These are phyloP conservation scores for Limnephilus rhombicus DNA, from an alignment of 2,888 invertebrate genomes.

Conservation along the genomic window DNA sequence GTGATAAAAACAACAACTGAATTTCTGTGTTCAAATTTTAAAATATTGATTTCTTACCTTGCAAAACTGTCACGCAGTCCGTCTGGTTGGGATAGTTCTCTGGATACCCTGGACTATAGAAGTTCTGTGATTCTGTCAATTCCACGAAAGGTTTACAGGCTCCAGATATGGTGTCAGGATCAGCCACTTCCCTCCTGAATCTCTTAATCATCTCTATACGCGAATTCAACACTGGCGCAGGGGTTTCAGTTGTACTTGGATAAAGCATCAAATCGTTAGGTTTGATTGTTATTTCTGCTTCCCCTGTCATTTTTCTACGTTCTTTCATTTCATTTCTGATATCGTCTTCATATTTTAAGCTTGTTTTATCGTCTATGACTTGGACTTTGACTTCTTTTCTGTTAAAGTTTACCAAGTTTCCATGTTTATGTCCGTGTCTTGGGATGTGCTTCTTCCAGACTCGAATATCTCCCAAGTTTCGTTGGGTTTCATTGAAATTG, in stretches of 20 bases:
- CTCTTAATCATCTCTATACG: constrained; percentile 60
- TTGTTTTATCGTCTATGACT: constrained; percentile 32
- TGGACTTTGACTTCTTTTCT: constrained; percentile 2
- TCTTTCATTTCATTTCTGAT: constrained; percentile 14
- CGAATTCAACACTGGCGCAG: neutral
- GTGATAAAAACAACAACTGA: neutral
- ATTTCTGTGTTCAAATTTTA: neutral
- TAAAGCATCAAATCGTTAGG: neutral
- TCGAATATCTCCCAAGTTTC: constrained; percentile 48
- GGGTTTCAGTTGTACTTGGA: neutral
- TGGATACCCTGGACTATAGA: constrained; percentile 85
- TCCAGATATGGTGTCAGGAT: constrained; percentile 65
- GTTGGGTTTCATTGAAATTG: constrained; percentile 48
- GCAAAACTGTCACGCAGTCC: constrained; percentile 82
- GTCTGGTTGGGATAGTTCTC: constrained; percentile 82
- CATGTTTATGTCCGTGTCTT: constrained; percentile 9
- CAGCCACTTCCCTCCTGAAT: constrained; percentile 63
- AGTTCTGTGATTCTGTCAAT: constrained; percentile 78
- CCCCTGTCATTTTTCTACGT: constrained; percentile 21
- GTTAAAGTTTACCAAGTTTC: constrained; percentile 15
- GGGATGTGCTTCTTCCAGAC: constrained; percentile 55
- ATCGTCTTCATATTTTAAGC: constrained; percentile 23
- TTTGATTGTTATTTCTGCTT: neutral
- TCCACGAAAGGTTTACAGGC: constrained; percentile 79
- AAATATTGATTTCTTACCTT: constrained; percentile 78